Conservation (phyloP, 1,140 invertebrate species). For the Lordiphosa stackelbergi region DNA sequence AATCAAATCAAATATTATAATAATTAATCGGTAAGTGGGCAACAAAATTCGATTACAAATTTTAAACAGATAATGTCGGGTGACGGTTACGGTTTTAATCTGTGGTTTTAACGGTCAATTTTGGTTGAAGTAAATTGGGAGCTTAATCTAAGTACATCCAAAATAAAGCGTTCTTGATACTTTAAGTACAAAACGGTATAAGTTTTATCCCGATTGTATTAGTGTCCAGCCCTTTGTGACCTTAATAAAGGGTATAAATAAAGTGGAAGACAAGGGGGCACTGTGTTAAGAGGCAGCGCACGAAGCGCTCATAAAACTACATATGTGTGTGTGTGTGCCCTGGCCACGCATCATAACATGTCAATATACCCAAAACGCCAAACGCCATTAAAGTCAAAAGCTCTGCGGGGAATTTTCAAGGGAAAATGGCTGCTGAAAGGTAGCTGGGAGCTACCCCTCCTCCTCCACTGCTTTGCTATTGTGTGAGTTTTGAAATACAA, state of each 20-base stretch:
- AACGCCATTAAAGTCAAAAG: constrained; percentile 69
- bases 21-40: too few species aligned
- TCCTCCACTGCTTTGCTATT: constrained; percentile 13
- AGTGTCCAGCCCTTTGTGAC: too few species aligned
- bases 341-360: constrained; percentile 71
- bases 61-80: too few species aligned
- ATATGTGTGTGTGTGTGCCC: constrained; percentile 26
- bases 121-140: too few species aligned
- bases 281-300: constrained; percentile 43
- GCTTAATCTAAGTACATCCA: too few species aligned
- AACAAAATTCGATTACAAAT: too few species aligned
- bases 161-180: too few species aligned
- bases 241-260: constrained; percentile 1
- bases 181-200: too few species aligned
- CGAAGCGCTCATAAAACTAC: constrained; percentile 37
- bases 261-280: constrained; percentile 8
- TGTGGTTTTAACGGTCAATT: too few species aligned
- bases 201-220: too few species aligned
- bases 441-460: constrained; percentile 14
- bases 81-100: too few species aligned
- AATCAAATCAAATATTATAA: too few species aligned
- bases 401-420: constrained; percentile 67
- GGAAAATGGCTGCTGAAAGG: constrained; percentile 34
- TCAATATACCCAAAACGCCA: constrained; percentile 56
- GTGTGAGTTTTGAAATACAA: constrained; percentile 44